These are phyloP conservation scores for Tetragonula carbonaria DNA, from an alignment of 2,888 invertebrate species.

Conservation along the genomic window DNA sequence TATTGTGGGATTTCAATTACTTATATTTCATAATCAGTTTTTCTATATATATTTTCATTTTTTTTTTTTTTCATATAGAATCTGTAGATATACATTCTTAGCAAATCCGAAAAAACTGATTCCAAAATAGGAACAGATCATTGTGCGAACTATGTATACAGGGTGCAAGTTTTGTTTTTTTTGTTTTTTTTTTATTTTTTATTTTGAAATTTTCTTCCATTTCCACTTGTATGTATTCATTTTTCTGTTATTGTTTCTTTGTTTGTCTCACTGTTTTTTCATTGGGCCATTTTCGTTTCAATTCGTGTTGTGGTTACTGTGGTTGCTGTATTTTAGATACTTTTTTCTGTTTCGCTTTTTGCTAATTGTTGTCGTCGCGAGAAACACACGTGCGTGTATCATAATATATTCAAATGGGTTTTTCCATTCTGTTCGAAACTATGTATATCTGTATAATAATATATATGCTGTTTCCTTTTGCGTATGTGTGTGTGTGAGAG, in stretches of 20 bases:
- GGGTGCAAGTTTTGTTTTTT: conserved; percentile 76
- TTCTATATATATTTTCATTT: conserved; percentile 62
- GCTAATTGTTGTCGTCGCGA: conserved; percentile 47
- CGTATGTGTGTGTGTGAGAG: conserved; percentile 37
- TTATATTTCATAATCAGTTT: conserved; percentile 72
- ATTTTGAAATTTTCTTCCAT: conserved; percentile 8
- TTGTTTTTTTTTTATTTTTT: conserved; percentile 19
- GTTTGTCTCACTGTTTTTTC: conserved; percentile 7
- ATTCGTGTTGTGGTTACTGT: conserved; percentile 13
- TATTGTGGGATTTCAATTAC: conserved; percentile 66
- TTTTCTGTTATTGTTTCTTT: conserved; percentile 17
- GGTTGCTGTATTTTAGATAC: conserved; percentile 2
- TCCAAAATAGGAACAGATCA: conserved; percentile 82
- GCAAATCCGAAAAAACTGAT: conserved; percentile 81
- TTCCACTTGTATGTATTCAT: conserved; percentile 11
- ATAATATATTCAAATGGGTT: not conserved
- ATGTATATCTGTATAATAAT: conserved; percentile 51
- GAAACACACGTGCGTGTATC: conserved; percentile 52
- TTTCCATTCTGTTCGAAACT: conserved; percentile 36
- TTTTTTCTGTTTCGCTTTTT: conserved; percentile 7
- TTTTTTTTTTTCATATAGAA: conserved; percentile 64
- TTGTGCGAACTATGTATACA: conserved; percentile 82
- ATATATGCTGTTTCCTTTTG: conserved; percentile 43
- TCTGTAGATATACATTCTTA: conserved; percentile 77
- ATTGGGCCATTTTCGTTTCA: conserved; percentile 9